Base-by-base conservation (phyloP, 2,888 invertebrate genomes). In the Dastarcus helophoroides region DNA sequence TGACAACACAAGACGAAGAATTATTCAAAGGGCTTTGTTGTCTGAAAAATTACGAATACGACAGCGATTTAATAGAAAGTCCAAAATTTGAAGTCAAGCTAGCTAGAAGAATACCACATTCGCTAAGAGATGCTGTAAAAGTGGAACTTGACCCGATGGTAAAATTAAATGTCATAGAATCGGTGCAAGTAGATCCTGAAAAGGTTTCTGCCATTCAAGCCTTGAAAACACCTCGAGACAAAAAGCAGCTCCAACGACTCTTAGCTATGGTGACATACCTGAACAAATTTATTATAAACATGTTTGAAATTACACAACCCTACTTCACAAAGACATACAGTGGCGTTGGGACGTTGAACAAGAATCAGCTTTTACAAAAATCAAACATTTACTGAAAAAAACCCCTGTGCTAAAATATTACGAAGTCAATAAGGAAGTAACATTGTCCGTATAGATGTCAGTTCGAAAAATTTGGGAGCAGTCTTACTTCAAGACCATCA, bases 201-300 rank as follows among this genome's bases (percentile, higher is more conserved):
- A 40, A 43, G 32, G 29, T 43, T 6, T 31, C 40, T 7, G 40
- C 40, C 8, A 37, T 35, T 13, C 28, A 25, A 3, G 16, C 26
- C 6, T 22, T 43, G 15, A 31, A 41, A 17, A 30, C 33, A 7
- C 35, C 36, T 10, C 31, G 31, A 11, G 33, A 30, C 14, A 37
- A 31, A 11, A 36, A 25, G 16, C 30, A 44, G 27, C 22, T 45
- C 8, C 36, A 39, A 31, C 15, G 41, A 26, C 29, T 42, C 5
- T 23, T 44, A 6, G 36, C 38, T 3, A 42, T 40, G 35, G 30
- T 41, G 2, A 41, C 31, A 4, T 42, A 37, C 14, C 14, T 24
- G 24, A 25, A 12, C 14, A 36, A 28, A 35, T 36, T 33, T 29
- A 26, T 31, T 31, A 16, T 6, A 6, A 23, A 23, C 19, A 6